These are phyloP conservation scores for Drosophila arawakana DNA, from an alignment of 1,140 invertebrate species.

Conservation along the genomic window DNA sequence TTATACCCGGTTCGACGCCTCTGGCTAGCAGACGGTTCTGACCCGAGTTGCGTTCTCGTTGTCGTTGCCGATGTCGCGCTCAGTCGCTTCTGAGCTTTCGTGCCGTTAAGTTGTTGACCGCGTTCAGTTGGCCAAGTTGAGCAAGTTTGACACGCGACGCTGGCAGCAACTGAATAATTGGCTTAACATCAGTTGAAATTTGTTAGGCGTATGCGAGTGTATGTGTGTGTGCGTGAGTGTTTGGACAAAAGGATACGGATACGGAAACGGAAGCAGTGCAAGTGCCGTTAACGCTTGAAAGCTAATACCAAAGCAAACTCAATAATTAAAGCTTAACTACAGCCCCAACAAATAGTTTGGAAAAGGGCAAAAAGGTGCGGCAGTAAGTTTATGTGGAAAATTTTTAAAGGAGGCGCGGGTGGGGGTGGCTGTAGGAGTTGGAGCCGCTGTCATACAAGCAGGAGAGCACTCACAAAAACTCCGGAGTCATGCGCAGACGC, in stretches of 20 bases:
- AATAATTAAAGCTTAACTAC: background rate
- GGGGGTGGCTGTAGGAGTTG: slow-evolving; percentile 27
- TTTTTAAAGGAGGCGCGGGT: slow-evolving; percentile 12
- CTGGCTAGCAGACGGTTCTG: slow-evolving; percentile 7
- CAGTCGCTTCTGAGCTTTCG: slow-evolving; percentile 70
- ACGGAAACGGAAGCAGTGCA: slow-evolving; percentile 1
- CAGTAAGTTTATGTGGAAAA: slow-evolving; percentile 40
- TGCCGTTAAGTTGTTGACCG: slow-evolving; percentile 67
- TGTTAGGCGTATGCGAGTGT: background rate
- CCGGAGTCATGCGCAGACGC: slow-evolving; percentile 42
- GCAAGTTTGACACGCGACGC: slow-evolving; percentile 27
- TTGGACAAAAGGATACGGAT: slow-evolving; percentile 14
- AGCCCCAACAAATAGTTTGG: background rate
- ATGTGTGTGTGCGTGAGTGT: slow-evolving; percentile 5
- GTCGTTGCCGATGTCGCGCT: slow-evolving; percentile 18
- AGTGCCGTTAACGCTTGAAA: slow-evolving; percentile 14
- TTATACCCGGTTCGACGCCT: slow-evolving; percentile 8
- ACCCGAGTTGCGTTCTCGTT: background rate
- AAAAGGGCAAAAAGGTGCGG: slow-evolving; percentile 64
- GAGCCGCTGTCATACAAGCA: slow-evolving; percentile 24
- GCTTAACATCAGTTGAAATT: slow-evolving; percentile 63
- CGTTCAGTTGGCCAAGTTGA: slow-evolving; percentile 33
- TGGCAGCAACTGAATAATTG: slow-evolving; percentile 60
- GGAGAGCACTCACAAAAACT: background rate
- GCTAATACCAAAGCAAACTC: slow-evolving; percentile 3